A percentile compares a stretch with the other conserved stretches of the same genome.
phyloP scores from a whole-genome alignment of 2,888 invertebrate genomes.

The Pemphredon lugubris region DNA sequence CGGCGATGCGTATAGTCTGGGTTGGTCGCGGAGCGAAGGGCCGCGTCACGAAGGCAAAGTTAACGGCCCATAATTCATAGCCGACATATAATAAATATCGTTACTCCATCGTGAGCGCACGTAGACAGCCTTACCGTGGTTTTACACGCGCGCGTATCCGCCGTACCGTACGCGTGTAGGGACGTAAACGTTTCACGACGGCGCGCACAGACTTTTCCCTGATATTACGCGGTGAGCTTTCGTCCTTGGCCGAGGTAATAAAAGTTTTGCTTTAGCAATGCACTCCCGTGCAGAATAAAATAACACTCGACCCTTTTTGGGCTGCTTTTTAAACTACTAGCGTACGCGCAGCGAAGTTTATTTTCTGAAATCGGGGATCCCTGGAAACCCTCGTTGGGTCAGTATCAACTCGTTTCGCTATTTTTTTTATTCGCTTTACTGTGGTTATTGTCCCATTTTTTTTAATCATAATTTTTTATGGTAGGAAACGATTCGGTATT shows the following conservation, averaged over 20 bases:
- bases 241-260: slow-evolving; percentile 60
- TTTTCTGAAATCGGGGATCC: not conserved
- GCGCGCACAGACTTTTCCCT: slow-evolving; percentile 43
- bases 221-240: slow-evolving; percentile 59
- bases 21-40: slow-evolving; percentile 55
- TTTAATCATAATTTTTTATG: too few relatives aligned
- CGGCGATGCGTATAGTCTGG: slow-evolving; percentile 43
- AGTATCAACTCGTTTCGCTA: too few relatives aligned
- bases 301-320: slow-evolving; percentile 34
- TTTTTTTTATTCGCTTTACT: too few relatives aligned
- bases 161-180: slow-evolving; percentile 30
- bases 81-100: slow-evolving; percentile 73
- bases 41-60: slow-evolving; percentile 67
- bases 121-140: slow-evolving; percentile 45
- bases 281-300: slow-evolving; percentile 38
- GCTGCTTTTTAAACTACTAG: slow-evolving; percentile 13
- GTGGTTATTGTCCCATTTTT: too few relatives aligned
- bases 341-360: too few relatives aligned
- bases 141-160: slow-evolving; percentile 24
- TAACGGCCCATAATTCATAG: slow-evolving; percentile 76
- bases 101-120: slow-evolving; percentile 61
- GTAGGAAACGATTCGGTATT: too few relatives aligned
- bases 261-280: slow-evolving; percentile 55
- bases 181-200: slow-evolving; percentile 52
- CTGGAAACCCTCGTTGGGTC: slow-evolving; percentile 5